Evolutionary conservation across 2,113 vertebrate species (phyloP), one percentile per base, ranked within the genome.

Genomic region (Antigone vipio): DNA sequence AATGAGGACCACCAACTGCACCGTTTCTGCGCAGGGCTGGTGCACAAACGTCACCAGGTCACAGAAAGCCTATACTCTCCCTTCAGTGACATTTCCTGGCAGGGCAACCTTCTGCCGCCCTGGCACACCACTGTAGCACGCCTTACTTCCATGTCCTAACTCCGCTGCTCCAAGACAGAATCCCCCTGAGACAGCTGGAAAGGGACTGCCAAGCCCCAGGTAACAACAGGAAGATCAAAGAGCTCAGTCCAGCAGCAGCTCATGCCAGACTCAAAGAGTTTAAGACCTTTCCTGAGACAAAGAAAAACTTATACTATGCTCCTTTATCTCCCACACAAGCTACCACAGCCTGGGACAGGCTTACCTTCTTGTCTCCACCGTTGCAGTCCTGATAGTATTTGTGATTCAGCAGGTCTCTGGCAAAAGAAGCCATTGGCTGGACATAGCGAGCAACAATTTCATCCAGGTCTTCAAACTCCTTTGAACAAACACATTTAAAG

Each of bases 391-490:
- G 99, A 84, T 99, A 99, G 96, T 99, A 99, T 69, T 99, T 99
- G 96, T 99, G 99, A 40, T 99, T 97, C 53, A 99, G 98, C 42
- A 99, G 98, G 95, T 99, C 99, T 30, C 99, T 98, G 45, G 99
- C 99, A 92, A 99, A 99, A 32, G 99, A 99, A 12, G 99, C 99
- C 99, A 99, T 99, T 30, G 99, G 99, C 96, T 99, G 99, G 88
- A 99, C 99, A 60, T 99, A 99, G 47, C 99, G 99, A 92, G 99
- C 99, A 60, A 99, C 99, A 88, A 99, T 99, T 98, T 99, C 99
- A 97, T 99, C 99, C 95, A 99, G 97, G 97, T 99, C 99, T 97
- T 99, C 99, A 98, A 99, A 99, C 74, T 99, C 99, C 99, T 99
- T 94, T 47, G 95, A 85, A 88, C 29, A 89, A 96, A 94, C 58